Base-by-base conservation (phyloP, 2,113 vertebrate species). In the cattle (Bos taurus) region DNA sequence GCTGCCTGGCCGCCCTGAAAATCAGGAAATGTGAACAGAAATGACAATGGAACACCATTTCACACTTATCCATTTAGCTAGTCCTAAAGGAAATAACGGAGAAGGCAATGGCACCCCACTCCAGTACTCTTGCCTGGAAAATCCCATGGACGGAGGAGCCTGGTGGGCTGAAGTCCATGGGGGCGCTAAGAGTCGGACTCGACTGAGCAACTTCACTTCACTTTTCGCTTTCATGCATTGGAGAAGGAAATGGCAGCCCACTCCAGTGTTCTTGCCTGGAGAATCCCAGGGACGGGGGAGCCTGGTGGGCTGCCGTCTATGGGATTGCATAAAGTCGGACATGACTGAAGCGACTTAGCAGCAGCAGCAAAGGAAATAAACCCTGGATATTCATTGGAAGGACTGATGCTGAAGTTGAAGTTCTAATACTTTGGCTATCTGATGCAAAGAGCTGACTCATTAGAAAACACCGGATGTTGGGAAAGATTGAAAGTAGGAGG, bases 101-200 rank as follows among this genome's bases (percentile, higher is more conserved):
- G 59, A 62, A 62, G 28, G 28, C 28, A 62, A 62, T 15, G 28
- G 59, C 59, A 30, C 1, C 59, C 59, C 59, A 30, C 59, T 62
- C 59, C 59, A 62, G 59, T 62, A 62, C 28, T 62, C 28, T 62
- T 30, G 59, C 28, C 59, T 62, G 13, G 28, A 62, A 14, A 60
- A 60, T 60, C 28, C 59, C 28, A 30, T 60, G 12, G 13, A 30
- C 2, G 2, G 59, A 60, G 59, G 26, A 60, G 26, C 59, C 59
- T 60, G 59, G 59, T 60, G 5, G 59, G 59, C 59, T 28, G 59
- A 2, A 30, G 26, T 60, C 13, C 26, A 30, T 60, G 26, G 59
- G 5, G 5, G 14, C 0, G 2, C 11, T 1, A 6, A 60, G 26
- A 60, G 59, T 60, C 5, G 6, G 5, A 28, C 26, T 13, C 0